Evolutionary conservation across 2,797 vertebrate species (phyloP).

Genomic region (Leptatherina wallacei): DNA sequence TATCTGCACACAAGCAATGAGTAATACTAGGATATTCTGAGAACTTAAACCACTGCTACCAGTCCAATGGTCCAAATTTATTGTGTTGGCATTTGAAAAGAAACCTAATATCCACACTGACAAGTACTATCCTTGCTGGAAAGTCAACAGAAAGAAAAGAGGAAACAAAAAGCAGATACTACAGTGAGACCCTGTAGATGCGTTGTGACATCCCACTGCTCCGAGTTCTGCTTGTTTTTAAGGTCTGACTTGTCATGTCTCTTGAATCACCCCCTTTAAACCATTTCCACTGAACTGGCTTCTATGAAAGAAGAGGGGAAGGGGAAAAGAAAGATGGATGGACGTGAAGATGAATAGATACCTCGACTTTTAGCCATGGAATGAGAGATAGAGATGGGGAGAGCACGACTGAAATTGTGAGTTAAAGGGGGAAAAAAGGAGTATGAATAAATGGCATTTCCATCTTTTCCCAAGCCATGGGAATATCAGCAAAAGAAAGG

Average conservation of each 20-base stretch:
- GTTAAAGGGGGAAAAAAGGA: constrained; percentile 9
- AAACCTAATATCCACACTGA: neutral
- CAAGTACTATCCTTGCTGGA: neutral
- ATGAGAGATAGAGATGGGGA: constrained; percentile 34
- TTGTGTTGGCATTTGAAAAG: neutral
- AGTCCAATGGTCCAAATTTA: neutral
- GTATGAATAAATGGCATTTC: constrained; percentile 69
- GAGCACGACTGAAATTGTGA: constrained; percentile 24
- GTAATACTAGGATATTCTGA: neutral
- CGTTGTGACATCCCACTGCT: neutral
- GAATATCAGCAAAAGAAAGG: constrained; percentile 53
- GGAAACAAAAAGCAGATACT: neutral
- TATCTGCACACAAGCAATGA: neutral
- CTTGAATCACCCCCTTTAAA: constrained; percentile 9
- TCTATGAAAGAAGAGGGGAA: constrained; percentile 6
- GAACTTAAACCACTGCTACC: neutral
- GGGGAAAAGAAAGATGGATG: constrained; percentile 41
- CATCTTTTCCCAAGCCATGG: constrained; percentile 54
- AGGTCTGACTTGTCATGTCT: neutral
- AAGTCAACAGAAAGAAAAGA: neutral
- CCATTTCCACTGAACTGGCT: neutral
- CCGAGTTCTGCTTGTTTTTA: neutral
- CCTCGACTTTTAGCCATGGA: constrained; percentile 39
- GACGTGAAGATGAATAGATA: constrained; percentile 59
- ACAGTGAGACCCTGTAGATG: neutral